Evolutionary conservation across 2,888 invertebrate genomes (phyloP), one percentile per base, ranked within the genome.

Genomic region (Chelonus formosanus): DNA sequence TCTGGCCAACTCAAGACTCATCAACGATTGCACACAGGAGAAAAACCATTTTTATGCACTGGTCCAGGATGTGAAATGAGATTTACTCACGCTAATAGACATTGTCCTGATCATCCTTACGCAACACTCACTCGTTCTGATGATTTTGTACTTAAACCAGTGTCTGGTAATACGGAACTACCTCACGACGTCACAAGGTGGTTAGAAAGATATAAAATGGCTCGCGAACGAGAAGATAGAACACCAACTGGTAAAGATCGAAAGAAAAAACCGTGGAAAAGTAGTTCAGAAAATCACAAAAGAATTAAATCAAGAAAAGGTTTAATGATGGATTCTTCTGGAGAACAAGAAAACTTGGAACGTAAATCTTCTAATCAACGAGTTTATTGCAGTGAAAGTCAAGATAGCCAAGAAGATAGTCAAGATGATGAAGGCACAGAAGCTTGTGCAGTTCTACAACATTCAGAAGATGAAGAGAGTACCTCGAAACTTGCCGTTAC

Each of bases 1-100:
- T 92, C 92, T 67, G 92, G 92, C 0, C 92, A 92, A 75, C 80
- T 92, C 45, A 91, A 92, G 80, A 92, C 92, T 0, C 92, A 92
- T 79, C 92, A 92, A 76, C 85, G 92, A 70, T 84, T 92, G 3
- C 92, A 92, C 77, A 92, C 92, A 0, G 92, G 92, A 35, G 92
- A 92, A 77, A 91, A 91, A 75, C 92, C 92, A 3, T 92, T 92
- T 79, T 83, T 89, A 35, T 92, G 92, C 82, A 87, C 89, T 3
- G 86, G 85, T 68, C 80, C 85, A 58, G 89, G 88, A 58, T 92
- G 92, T 80, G 85, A 85, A 44, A 89, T 88, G 80, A 85, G 91
- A 68, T 92, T 92, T 78, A 91, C 92, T 2, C 92, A 92, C 83
- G 91, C 92, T 0, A 92, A 92, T 80, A 85, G 92, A 36, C 91